A percentile compares a stretch with the other conserved stretches of the same genome.
Evolutionary conservation across 2,113 vertebrate genomes (phyloP).

Genomic region (Antigone vipio): DNA sequence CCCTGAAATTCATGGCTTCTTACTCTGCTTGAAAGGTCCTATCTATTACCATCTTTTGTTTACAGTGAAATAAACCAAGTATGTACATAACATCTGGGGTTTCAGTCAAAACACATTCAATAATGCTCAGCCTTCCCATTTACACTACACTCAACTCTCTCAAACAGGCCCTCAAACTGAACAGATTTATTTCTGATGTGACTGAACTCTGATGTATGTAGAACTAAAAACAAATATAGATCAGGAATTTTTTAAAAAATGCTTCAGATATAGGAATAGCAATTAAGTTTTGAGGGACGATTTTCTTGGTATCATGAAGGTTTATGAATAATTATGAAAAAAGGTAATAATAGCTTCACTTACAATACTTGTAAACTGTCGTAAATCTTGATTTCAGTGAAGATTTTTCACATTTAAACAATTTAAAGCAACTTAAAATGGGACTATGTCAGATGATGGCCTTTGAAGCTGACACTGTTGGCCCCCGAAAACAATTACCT

Average conservation of each 20-base stretch:
- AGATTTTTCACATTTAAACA: not conserved
- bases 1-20: not conserved
- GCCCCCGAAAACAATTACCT: not conserved
- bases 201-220: not conserved
- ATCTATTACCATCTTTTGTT: not conserved
- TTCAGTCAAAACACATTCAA: not conserved
- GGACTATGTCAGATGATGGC: not conserved
- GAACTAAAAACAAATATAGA: not conserved
- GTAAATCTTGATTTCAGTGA: not conserved
- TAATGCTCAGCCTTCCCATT: not conserved
- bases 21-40: not conserved
- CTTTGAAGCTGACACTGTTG: not conserved
- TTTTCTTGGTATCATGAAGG: not conserved
- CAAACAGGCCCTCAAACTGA: not conserved
- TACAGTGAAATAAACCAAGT: not conserved
- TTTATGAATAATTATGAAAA: not conserved
- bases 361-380: not conserved
- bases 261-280: not conserved
- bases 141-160: not conserved
- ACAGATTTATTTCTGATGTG: not conserved
- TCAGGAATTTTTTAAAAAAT: not conserved
- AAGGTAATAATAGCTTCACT: not conserved
- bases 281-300: not conserved
- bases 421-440: not conserved
- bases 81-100: not conserved